A percentile compares a stretch with the other conserved stretches of the same genome.
phyloP scores from a whole-genome alignment of 2,113 vertebrate species.

The Eurypyga helias region DNA sequence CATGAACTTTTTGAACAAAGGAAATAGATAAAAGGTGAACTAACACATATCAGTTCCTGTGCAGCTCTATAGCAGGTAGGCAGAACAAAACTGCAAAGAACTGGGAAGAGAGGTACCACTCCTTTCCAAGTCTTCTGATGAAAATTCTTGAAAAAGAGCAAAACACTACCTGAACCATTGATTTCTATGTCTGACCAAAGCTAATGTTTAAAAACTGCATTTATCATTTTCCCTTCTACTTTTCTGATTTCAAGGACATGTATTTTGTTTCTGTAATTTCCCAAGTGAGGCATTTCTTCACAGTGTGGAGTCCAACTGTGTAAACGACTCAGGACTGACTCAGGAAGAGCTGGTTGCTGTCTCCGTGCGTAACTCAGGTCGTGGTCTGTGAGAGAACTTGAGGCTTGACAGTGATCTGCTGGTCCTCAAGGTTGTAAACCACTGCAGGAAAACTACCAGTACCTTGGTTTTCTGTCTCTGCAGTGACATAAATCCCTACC shows the following conservation, averaged over 20 bases:
- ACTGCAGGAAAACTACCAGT: neutral
- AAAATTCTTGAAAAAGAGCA: neutral
- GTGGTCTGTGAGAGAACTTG: rapidly evolving
- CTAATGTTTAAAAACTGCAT: neutral
- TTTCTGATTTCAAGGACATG: neutral
- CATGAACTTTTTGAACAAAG: neutral
- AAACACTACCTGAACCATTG: neutral
- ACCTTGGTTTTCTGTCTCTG: neutral
- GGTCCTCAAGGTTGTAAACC: neutral
- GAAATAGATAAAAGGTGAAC: neutral
- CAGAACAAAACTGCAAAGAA: neutral
- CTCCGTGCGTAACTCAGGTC: neutral
- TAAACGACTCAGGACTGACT: rapidly evolving
- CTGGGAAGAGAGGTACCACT: neutral
- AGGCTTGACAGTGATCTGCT: neutral
- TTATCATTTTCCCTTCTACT: neutral
- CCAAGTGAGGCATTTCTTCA: neutral
- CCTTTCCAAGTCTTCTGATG: neutral
- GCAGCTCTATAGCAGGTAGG: rapidly evolving
- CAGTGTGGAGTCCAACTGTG: rapidly evolving
- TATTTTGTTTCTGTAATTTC: neutral
- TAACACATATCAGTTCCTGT: neutral
- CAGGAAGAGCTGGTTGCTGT: neutral
- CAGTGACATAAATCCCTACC: neutral
- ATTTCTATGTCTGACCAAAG: neutral